phyloP scores from a whole-genome alignment of 2,113 vertebrate species.

The Serilophus lunatus region DNA sequence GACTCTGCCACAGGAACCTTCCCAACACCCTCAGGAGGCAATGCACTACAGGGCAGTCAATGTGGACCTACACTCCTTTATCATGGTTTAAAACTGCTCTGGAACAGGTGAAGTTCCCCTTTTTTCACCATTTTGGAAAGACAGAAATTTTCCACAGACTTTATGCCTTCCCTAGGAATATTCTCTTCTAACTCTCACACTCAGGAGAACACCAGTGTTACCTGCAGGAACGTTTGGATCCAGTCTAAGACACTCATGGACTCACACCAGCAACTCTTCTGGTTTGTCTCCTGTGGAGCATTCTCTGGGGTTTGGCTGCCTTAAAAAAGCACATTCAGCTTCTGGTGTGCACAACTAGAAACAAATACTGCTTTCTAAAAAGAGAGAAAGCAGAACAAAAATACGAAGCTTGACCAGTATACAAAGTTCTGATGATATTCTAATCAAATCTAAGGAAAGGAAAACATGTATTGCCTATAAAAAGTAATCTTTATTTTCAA shows the following conservation, averaged over 20 bases:
- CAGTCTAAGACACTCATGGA: background rate
- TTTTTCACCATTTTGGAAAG: background rate
- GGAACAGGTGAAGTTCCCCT: background rate
- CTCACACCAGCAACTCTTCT: background rate
- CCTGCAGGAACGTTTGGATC: background rate
- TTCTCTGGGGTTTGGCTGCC: background rate
- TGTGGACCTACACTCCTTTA: background rate
- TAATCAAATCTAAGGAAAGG: background rate
- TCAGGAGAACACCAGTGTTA: background rate
- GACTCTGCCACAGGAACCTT: background rate
- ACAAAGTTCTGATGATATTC: background rate
- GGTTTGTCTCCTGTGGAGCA: background rate
- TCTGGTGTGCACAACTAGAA: background rate
- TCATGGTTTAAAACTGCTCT: background rate
- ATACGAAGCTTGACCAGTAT: background rate
- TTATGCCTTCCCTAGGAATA: accelerated
- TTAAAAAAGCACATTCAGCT: background rate
- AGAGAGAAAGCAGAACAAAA: background rate
- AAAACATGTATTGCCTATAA: background rate
- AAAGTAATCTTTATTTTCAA: conserved; percentile 41
- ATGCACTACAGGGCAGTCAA: background rate
- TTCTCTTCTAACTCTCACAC: background rate
- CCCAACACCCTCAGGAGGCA: background rate
- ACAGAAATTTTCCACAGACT: background rate
- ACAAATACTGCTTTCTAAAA: background rate